A percentile compares a stretch with the other conserved stretches of the same genome.
Evolutionary conservation across 64 coral and sea anemone species (phyloP).

Genomic region (Porites australiensis): DNA sequence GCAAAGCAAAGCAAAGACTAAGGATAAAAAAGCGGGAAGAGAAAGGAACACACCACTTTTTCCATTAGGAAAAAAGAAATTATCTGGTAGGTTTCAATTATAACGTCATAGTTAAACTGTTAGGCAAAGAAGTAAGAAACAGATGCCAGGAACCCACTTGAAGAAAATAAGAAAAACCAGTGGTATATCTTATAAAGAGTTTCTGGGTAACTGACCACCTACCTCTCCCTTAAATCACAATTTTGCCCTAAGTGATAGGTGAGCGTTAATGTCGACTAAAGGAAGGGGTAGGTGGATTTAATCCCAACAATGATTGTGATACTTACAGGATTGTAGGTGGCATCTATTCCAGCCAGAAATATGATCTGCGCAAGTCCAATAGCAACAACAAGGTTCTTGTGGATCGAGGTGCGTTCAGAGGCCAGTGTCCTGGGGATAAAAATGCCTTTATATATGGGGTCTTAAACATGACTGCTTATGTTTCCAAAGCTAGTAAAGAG

Average conservation of each 20-base stretch:
- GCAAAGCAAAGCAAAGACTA: no score
- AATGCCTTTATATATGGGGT: background rate
- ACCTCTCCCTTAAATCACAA: no score
- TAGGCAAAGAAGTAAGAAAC: background rate
- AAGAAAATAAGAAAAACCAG: background rate
- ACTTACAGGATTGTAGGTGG: conserved; percentile 81
- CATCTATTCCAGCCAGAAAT: conserved; percentile 92
- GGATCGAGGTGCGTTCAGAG: conserved; percentile 93
- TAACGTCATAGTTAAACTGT: no score
- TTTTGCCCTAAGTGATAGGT: no score
- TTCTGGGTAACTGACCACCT: no score
- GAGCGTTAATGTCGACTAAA: no score
- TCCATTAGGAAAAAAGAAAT: no score
- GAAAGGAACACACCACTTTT: no score
- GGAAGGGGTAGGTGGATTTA: background rate
- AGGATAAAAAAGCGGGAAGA: no score
- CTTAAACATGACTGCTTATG: no score
- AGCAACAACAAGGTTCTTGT: conserved; percentile 95
- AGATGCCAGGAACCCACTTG: background rate
- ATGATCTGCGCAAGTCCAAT: conserved; percentile 95
- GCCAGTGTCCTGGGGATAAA: conserved; percentile 69
- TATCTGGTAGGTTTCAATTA: no score
- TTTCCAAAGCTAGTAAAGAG: no score
- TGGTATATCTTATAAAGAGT: background rate
- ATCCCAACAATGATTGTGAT: background rate